These are phyloP conservation scores for Columba janthina DNA, from an alignment of 2,113 vertebrate species.

Conservation along the genomic window DNA sequence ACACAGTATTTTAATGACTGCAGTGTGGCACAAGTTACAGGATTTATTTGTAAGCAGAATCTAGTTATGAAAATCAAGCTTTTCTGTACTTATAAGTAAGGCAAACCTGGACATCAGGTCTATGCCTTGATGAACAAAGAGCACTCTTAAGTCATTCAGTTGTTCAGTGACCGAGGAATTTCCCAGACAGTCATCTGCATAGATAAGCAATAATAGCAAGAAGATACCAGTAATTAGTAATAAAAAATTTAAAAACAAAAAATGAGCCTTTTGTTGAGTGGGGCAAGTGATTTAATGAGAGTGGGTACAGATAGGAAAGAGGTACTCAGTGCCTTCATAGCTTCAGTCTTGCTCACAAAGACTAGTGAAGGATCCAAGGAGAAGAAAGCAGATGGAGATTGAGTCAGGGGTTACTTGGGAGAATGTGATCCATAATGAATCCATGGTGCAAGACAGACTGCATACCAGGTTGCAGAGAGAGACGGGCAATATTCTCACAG, in stretches of 20 bases:
- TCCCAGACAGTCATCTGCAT: background rate
- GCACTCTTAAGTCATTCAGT: background rate
- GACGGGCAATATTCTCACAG: background rate
- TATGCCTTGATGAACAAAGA: background rate
- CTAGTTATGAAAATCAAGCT: background rate
- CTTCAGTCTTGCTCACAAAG: background rate
- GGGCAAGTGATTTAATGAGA: background rate
- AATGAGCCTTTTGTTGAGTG: background rate
- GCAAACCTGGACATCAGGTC: background rate
- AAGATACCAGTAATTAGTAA: background rate
- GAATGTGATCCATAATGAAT: background rate
- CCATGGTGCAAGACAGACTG: background rate
- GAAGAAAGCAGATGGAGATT: background rate
- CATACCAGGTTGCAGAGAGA: background rate
- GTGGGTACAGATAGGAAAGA: background rate
- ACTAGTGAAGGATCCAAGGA: background rate
- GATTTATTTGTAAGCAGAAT: background rate
- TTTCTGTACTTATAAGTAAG: background rate
- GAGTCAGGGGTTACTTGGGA: background rate
- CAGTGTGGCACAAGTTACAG: background rate
- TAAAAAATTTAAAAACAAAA: background rate
- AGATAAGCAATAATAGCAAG: background rate
- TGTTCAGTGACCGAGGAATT: background rate
- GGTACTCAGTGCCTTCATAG: background rate
- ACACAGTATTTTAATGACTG: background rate